Percentiles rank a stretch among this genome's conserved stretches.
Evolutionary conservation across 2,888 invertebrate species (phyloP).

Genomic region (Phymatocera aterrima): DNA sequence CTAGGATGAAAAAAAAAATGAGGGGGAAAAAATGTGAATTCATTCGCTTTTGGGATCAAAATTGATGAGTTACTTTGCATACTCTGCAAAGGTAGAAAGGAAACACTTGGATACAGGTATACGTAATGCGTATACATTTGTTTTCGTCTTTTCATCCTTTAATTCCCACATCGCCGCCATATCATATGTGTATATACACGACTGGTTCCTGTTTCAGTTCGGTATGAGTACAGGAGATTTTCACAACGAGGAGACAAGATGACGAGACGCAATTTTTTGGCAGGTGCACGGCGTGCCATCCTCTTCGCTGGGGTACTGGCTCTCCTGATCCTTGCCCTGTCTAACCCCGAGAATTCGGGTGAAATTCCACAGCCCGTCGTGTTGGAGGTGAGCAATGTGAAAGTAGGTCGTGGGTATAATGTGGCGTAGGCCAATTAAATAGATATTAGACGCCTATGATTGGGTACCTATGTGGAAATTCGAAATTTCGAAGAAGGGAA

Average conservation of each 20-base stretch:
- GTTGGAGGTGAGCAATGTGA: conserved; percentile 62
- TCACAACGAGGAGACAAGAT: conserved; percentile 70
- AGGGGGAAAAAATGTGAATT: too few species aligned
- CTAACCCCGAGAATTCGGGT: conserved; percentile 67
- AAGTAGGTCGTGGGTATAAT: too few species aligned
- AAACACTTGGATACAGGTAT: too few species aligned
- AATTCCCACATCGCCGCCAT: not conserved
- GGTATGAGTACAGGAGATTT: conserved; percentile 72
- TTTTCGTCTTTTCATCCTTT: not conserved
- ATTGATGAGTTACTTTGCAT: too few species aligned
- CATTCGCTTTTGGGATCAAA: too few species aligned
- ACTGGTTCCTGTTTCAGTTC: conserved; percentile 62
- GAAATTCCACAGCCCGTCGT: conserved; percentile 62
- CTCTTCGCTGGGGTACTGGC: conserved; percentile 68
- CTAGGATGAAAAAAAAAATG: too few species aligned
- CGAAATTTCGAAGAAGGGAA: too few species aligned
- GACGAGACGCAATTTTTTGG: conserved; percentile 72
- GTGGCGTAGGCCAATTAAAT: too few species aligned
- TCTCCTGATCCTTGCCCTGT: conserved; percentile 67
- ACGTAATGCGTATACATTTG: too few species aligned
- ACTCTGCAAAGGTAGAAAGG: too few species aligned
- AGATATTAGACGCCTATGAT: not conserved
- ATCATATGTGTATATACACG: not conserved
- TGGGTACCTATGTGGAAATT: too few species aligned
- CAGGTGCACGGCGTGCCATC: conserved; percentile 68